Conservation (phyloP, 2,888 invertebrate species). For the Acronicta alni region DNA sequence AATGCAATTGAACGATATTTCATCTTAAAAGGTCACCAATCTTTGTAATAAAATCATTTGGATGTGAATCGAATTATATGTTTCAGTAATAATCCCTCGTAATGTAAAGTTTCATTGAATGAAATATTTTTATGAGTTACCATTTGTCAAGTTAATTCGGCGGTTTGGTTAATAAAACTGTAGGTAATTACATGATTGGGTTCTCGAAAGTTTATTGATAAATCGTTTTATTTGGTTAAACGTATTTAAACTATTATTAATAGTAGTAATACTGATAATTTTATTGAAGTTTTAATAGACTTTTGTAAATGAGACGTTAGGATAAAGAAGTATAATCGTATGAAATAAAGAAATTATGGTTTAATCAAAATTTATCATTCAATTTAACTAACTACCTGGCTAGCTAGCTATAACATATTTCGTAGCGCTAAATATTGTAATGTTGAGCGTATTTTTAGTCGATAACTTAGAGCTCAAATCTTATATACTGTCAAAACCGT, state of each 20-base stretch:
- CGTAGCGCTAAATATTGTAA: too few relatives aligned
- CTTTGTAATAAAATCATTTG: constrained; percentile 49
- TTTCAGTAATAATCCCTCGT: constrained; percentile 28
- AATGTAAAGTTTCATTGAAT: constrained; percentile 14
- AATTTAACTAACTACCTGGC: too few relatives aligned
- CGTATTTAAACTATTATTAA: background rate
- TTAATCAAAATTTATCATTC: too few relatives aligned
- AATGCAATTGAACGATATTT: constrained; percentile 54
- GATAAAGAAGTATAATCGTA: too few relatives aligned
- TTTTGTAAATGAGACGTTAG: too few relatives aligned
- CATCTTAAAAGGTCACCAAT: constrained; percentile 49
- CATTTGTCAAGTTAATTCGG: constrained; percentile 30
- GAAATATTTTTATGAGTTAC: constrained; percentile 23
- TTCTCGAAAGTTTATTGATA: constrained; percentile 20
- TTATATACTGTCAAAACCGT: too few relatives aligned
- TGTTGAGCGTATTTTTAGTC: too few relatives aligned
- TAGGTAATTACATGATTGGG: constrained; percentile 25
- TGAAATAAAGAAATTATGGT: too few relatives aligned
- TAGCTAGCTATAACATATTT: too few relatives aligned
- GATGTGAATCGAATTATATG: constrained; percentile 43
- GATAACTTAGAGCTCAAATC: too few relatives aligned
- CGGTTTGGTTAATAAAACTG: constrained; percentile 29
- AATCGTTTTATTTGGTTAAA: constrained; percentile 20
- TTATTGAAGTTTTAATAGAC: background rate
- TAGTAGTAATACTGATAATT: background rate